Base-by-base conservation (phyloP, 2,113 vertebrate genomes). In the Salvator merianae region DNA sequence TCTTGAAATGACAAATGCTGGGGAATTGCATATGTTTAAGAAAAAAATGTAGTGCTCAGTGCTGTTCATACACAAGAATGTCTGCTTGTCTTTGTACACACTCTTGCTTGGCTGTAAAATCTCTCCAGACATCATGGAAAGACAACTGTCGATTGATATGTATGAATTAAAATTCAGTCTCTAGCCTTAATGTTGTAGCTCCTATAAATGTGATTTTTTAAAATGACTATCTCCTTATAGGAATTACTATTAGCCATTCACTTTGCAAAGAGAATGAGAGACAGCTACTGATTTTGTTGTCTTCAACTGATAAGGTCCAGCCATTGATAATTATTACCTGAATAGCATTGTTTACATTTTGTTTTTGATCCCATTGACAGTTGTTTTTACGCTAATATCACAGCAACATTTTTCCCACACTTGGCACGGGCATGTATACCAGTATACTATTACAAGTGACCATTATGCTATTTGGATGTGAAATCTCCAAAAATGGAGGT, bases 21-120 rank as follows among this genome's bases (percentile, higher is more conserved):
- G 43, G 47, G 72, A 88, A 55, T 3, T 65, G 28, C 40, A 69
- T 3, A 32, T n/a, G 79, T 81, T 83, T 40, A 84, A 83, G 81
- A 5, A 4, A 8, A 59, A 0, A 3, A 86, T 87, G 8, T 59
- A 83, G 16, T 2, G 28, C 16, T 13, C 66, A 18, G 36, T 8
- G 34, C 18, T 69, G 20, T 71, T 14, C 28, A 32, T 62, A 62
- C 38, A 32, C 36, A 22, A 63, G 36, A 63, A 79, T 47, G 16
- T n/a, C 32, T 24, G 13, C 7, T 38, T 43, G 43, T 10, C 22
- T 78, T 59, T 43, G 18, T 75, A 65, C 14, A 24, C 62, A 5
- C 12, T 65, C 38, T 26, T 43, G 7, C 9, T 43, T 26, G 71
- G 71, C 26, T 72, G 38, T 10, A 38, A 63, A 13, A 62, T 72